phyloP scores from a whole-genome alignment of 2,888 invertebrate genomes.

The Endomychus coccineus region DNA sequence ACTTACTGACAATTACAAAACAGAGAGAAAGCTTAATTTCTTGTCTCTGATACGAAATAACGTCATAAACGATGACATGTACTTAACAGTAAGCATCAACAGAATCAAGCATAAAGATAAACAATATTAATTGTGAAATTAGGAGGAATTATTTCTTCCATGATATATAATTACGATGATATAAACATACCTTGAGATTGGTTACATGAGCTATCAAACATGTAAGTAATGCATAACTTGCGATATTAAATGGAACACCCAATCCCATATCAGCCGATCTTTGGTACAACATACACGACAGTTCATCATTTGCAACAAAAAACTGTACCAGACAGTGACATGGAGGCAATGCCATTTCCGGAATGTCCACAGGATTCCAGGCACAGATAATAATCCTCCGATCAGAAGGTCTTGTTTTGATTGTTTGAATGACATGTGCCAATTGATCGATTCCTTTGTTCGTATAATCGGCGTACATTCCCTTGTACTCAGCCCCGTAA shows the following conservation, averaged over 20 bases:
- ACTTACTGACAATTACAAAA: too few relatives aligned
- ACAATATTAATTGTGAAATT: too few relatives aligned
- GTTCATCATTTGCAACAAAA: constrained; percentile 73
- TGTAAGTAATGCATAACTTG: constrained; percentile 89
- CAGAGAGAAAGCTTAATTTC: too few relatives aligned
- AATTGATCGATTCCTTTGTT: constrained; percentile 77
- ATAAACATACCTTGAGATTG: too few relatives aligned
- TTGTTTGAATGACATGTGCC: constrained; percentile 67
- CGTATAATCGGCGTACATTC: constrained; percentile 74
- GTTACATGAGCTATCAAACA: constrained; percentile 95
- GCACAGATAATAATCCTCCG: constrained; percentile 88
- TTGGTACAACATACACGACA: constrained; percentile 92
- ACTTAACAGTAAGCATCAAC: too few relatives aligned
- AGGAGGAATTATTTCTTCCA: too few relatives aligned
- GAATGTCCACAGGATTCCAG: constrained; percentile 88
- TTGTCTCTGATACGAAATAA: too few relatives aligned
- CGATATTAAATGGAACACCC: constrained; percentile 97
- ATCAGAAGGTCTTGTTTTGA: constrained; percentile 75
- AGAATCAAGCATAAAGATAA: too few relatives aligned
- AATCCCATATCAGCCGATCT: constrained; percentile 96
- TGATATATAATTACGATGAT: too few relatives aligned
- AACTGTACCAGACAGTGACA: constrained; percentile 95
- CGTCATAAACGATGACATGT: too few relatives aligned
- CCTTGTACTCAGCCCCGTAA: constrained; percentile 83
- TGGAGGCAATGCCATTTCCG: constrained; percentile 91